These are phyloP conservation scores for Patiria miniata DNA, from an alignment of 35 echinoderm and acorn worm genomes.

Conservation along the genomic window DNA sequence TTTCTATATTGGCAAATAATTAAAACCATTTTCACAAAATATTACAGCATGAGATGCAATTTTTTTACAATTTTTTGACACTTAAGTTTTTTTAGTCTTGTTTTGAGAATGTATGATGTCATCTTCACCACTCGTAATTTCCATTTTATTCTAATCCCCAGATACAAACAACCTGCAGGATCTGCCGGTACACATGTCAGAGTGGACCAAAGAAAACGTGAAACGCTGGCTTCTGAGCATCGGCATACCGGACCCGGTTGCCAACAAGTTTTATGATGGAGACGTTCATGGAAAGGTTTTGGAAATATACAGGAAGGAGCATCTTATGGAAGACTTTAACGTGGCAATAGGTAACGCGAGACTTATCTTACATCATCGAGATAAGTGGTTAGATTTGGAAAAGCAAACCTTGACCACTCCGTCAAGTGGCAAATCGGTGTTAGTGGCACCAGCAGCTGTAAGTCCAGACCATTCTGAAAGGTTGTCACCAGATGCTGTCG, in stretches of 20 bases:
- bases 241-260: neutral
- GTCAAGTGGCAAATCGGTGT: no score
- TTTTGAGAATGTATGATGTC: no score
- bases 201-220: neutral
- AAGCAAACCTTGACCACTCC: no score
- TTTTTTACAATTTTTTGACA: neutral
- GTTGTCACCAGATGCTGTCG: no score
- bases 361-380: no score
- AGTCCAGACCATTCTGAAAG: no score
- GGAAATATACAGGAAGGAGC: neutral
- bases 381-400: no score
- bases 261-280: neutral
- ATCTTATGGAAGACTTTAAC: neutral
- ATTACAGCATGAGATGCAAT: neutral
- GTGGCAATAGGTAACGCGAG: neutral
- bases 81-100: neutral
- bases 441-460: no score
- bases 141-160: neutral
- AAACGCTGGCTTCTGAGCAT: neutral
- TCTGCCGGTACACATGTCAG: neutral
- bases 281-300: neutral
- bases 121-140: neutral
- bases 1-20: neutral
- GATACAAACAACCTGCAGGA: neutral
- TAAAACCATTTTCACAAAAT: neutral